Evolutionary conservation across 2,113 vertebrate genomes (phyloP), one percentile per base, ranked within the genome.

Genomic region (Sakesphorus luctuosus): DNA sequence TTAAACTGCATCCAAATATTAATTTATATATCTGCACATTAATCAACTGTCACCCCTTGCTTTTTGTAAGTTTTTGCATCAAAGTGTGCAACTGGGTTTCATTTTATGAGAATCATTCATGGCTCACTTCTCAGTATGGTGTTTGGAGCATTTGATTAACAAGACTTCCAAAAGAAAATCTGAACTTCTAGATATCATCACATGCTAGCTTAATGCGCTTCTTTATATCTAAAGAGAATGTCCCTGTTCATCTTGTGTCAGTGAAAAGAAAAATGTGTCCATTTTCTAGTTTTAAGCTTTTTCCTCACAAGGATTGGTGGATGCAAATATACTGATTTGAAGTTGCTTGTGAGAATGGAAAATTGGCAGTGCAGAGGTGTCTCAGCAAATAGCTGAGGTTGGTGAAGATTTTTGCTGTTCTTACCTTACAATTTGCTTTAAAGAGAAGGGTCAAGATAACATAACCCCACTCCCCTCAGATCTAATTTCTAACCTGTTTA

Each of bases 381-480:
- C 47, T 83, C 2, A 3, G n/a, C 26, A 68, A 66, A 58, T 67
- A 80, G 47, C 11, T 13, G 18, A 74, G 43, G 2, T 13, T 1
- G 1, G 9, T 40, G 38, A 78, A 78, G 46, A 25, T 26, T 89
- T 85, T 74, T 86, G 7, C 8, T 71, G 13, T 46, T 72, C 31
- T 89, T 77, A 31, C 8, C 14, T 63, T 87, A 50, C 18, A 43
- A 10, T 58, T 69, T 68, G 6, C 52, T 93, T 80, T 72, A 73
- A 71, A 81, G 72, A 65, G 75, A 63, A 50, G 3, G 8, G 7
- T 47, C 7, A 49, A 56, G 43, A 59, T 44, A 35, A 92, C 28
- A 18, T 47, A 91, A 81, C 4, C 7, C 2, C 0, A 0, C 25
- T 15, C 6, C 21, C 50, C 85, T 38, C 7, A 49, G 40, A 36